Percentiles rank a stretch among this genome's conserved stretches.
Conservation (phyloP, 2,113 vertebrate genomes). For the Ammodytes dubius region DNA sequence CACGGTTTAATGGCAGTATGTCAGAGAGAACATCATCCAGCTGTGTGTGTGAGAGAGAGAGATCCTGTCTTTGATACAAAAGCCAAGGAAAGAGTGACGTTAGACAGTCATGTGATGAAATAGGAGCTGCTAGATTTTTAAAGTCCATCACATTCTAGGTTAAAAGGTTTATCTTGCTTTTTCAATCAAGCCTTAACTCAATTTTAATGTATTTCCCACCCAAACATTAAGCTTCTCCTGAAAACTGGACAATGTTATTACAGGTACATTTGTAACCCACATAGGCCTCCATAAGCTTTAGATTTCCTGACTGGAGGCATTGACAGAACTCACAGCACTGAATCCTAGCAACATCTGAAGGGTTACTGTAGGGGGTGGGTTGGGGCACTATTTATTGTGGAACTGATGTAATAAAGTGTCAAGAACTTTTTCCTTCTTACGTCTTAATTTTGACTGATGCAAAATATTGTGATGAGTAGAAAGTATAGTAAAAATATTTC, state of each 20-base stretch:
- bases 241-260: constrained; percentile 59
- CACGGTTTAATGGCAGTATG: constrained; percentile 6
- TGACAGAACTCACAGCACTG: constrained; percentile 8
- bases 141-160: constrained; percentile 6
- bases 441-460: constrained; percentile 12
- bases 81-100: constrained; percentile 8
- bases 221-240: constrained; percentile 32
- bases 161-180: constrained; percentile 56
- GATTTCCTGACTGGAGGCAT: constrained; percentile 35
- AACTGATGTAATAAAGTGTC: constrained; percentile 79
- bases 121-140: constrained; percentile 20
- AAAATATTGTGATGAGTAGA: not conserved
- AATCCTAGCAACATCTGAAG: constrained; percentile 39
- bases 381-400: constrained; percentile 58
- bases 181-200: constrained; percentile 64
- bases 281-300: not conserved
- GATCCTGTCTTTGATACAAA: constrained; percentile 32
- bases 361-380: constrained; percentile 33
- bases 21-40: constrained; percentile 21
- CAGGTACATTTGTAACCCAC: constrained; percentile 39
- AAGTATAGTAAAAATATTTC: constrained; percentile 4
- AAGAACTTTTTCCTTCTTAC: constrained; percentile 32
- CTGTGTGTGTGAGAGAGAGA: constrained; percentile 16
- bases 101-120: constrained; percentile 22
- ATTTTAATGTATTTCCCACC: not conserved